Conservation (phyloP, 1,140 invertebrate genomes). For the Trichogramma pretiosum region DNA sequence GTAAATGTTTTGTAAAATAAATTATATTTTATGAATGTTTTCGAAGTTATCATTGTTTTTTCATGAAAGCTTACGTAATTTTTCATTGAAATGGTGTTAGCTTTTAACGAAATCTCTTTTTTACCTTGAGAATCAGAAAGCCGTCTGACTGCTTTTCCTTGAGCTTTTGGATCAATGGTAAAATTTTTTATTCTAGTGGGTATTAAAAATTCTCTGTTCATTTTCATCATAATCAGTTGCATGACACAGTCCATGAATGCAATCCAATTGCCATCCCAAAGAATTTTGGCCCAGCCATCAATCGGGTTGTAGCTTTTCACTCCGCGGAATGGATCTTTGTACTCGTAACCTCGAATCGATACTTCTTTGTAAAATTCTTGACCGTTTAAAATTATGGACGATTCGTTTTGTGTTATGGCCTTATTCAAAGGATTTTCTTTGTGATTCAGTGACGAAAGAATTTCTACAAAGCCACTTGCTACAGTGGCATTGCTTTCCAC, state of each 20-base stretch:
- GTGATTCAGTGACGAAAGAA: constrained; percentile 39
- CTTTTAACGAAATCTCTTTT: too few species aligned
- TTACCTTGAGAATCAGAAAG: too few species aligned
- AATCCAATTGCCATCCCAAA: constrained; percentile 69
- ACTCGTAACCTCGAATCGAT: constrained; percentile 78
- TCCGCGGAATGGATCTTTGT: constrained; percentile 65
- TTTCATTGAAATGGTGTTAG: too few species aligned
- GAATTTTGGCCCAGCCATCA: constrained; percentile 7
- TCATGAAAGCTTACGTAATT: too few species aligned
- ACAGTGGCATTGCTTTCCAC: constrained; percentile 67
- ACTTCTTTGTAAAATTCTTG: constrained; percentile 87
- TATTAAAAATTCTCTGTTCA: constrained; percentile 63
- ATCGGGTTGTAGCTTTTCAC: constrained; percentile 35
- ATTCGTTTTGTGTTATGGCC: constrained; percentile 18
- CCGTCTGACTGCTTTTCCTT: too few species aligned
- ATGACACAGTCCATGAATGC: constrained; percentile 83
- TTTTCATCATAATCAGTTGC: constrained; percentile 69
- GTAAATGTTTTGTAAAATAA: too few species aligned
- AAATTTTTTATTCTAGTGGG: constrained; percentile 72
- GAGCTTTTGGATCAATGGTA: constrained; percentile 54
- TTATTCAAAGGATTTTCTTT: constrained; percentile 22
- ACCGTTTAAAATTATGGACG: constrained; percentile 54
- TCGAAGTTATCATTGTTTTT: too few species aligned
- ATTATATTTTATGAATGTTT: too few species aligned
- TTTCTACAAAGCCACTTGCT: constrained; percentile 62